Conservation (phyloP, 2,113 vertebrate genomes). For the Archocentrus centrarchus region DNA sequence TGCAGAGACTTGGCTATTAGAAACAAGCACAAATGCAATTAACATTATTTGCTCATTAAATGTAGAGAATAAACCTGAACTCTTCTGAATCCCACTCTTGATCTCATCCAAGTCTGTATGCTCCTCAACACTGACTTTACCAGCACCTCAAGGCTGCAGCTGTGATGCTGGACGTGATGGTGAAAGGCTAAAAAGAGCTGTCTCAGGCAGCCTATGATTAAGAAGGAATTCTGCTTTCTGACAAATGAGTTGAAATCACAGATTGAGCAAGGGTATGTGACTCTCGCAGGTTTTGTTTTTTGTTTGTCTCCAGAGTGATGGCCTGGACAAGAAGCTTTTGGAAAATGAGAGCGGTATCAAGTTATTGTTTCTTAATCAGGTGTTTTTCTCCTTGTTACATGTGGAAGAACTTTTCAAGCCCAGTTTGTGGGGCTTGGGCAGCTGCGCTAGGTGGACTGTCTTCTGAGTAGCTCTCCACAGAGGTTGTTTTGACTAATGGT, state of each 20-base stretch:
- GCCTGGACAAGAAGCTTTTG: neutral
- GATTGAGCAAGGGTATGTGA: conserved; percentile 12
- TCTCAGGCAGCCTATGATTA: conserved; percentile 60
- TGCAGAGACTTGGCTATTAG: neutral
- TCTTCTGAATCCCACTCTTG: conserved; percentile 25
- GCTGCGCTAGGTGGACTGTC: neutral
- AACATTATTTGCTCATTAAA: conserved; percentile 13
- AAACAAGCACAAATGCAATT: neutral
- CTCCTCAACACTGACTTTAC: conserved; percentile 25
- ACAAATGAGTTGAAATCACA: conserved; percentile 25
- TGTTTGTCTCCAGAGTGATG: conserved; percentile 34
- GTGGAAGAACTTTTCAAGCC: neutral
- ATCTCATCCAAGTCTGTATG: neutral
- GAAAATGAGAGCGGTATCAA: neutral
- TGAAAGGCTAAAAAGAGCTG: conserved; percentile 51
- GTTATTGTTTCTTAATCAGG: conserved; percentile 3
- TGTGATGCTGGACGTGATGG: conserved; percentile 30
- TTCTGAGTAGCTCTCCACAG: conserved; percentile 21
- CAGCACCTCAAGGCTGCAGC: conserved; percentile 40
- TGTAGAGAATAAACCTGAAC: neutral
- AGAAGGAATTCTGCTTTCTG: conserved; percentile 60
- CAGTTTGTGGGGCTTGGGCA: conserved; percentile 8
- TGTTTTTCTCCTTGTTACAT: neutral
- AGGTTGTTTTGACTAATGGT: conserved; percentile 46
- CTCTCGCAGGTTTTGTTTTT: conserved; percentile 22